Percentiles rank a stretch among this genome's conserved stretches.
Conservation (phyloP, 2,113 vertebrate species). For the Mesembrinibis cayennensis region DNA sequence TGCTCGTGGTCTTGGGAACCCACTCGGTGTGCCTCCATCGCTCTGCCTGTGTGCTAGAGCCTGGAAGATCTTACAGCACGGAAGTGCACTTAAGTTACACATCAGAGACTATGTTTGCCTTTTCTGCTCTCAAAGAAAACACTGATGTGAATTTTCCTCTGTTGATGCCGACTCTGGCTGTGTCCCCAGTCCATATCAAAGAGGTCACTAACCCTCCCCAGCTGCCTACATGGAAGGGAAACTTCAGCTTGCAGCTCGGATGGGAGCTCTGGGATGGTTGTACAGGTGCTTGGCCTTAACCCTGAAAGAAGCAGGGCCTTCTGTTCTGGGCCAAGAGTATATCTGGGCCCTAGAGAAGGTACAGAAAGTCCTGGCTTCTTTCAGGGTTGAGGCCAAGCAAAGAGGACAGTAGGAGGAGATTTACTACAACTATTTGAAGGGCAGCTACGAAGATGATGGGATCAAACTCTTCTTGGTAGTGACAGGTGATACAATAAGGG, state of each 20-base stretch:
- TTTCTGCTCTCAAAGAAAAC: slow-evolving; percentile 2
- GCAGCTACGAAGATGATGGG: background rate
- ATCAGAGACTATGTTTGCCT: background rate
- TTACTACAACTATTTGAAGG: background rate
- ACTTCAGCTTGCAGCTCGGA: background rate
- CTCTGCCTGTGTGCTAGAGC: background rate
- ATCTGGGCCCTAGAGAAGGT: background rate
- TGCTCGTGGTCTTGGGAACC: background rate
- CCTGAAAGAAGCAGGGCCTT: background rate
- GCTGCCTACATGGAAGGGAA: slow-evolving; percentile 3
- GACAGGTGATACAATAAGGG: background rate
- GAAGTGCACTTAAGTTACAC: background rate
- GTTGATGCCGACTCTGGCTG: slow-evolving; percentile 33
- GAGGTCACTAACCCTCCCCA: slow-evolving; percentile 15
- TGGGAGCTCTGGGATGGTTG: background rate
- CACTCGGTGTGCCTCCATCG: fast-evolving
- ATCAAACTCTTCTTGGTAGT: background rate
- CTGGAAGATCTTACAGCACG: background rate
- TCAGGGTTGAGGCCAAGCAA: background rate
- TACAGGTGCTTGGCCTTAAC: slow-evolving; percentile 41
- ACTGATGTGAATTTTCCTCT: slow-evolving; percentile 32
- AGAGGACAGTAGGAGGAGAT: background rate
- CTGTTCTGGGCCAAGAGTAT: background rate
- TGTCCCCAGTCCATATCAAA: slow-evolving; percentile 25
- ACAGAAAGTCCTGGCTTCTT: background rate